Evolutionary conservation across 2,888 invertebrate species (phyloP).

Genomic region (Acrocyrtus sp.): DNA sequence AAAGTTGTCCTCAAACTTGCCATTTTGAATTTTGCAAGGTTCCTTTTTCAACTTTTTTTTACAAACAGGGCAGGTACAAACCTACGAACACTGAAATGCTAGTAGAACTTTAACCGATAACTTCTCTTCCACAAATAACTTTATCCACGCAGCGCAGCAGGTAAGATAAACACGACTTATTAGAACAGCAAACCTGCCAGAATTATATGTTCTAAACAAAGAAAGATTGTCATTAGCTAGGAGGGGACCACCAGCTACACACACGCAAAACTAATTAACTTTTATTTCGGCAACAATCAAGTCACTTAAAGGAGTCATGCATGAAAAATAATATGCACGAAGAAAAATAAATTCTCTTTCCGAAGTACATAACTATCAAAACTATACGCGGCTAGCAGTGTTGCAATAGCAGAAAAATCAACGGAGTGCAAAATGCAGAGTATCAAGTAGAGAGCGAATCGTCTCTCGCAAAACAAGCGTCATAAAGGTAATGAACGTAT

Average conservation of each 20-base stretch:
- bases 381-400: too few relatives aligned
- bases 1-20: neutral
- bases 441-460: too few relatives aligned
- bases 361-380: neutral
- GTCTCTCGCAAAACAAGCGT: slow-evolving; percentile 6
- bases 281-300: neutral
- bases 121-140: too few relatives aligned
- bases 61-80: too few relatives aligned
- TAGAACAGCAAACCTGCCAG: neutral
- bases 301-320: neutral
- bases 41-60: too few relatives aligned
- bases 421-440: too few relatives aligned
- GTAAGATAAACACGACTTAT: too few relatives aligned
- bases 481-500: neutral
- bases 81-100: too few relatives aligned
- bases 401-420: too few relatives aligned
- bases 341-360: neutral
- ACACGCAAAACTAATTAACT: slow-evolving; percentile 5
- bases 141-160: too few relatives aligned
- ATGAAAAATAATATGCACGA: neutral
- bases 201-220: neutral
- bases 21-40: neutral
- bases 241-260: neutral
- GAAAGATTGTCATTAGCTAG: neutral
- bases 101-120: too few relatives aligned